These are phyloP conservation scores for Mesorhabditis belari DNA, from an alignment of 2,888 invertebrate species.

Conservation along the genomic window DNA sequence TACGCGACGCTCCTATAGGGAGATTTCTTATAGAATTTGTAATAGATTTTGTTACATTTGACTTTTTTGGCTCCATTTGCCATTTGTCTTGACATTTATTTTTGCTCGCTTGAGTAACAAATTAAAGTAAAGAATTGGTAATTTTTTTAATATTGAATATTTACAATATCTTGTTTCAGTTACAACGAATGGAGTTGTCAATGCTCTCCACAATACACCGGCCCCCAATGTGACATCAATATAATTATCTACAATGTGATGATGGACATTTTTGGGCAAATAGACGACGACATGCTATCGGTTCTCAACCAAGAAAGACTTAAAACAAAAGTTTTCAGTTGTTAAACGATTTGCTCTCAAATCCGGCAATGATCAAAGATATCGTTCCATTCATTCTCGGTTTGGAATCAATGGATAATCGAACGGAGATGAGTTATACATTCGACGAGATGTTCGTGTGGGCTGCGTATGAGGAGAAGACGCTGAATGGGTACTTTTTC, in stretches of 20 bases:
- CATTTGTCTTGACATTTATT: too few relatives aligned
- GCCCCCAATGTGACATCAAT: not conserved
- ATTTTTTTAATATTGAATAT: too few relatives aligned
- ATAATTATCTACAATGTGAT: not conserved
- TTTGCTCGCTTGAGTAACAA: too few relatives aligned
- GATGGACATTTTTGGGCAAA: not conserved
- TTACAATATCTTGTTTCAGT: not conserved
- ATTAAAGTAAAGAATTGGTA: too few relatives aligned
- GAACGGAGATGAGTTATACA: slow-evolving; percentile 25
- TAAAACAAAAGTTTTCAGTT: slow-evolving; percentile 12
- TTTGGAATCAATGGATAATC: slow-evolving; percentile 1
- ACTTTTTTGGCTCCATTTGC: too few relatives aligned
- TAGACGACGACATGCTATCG: not conserved
- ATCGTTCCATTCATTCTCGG: slow-evolving; percentile 32
- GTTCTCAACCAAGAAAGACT: not conserved
- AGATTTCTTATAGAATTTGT: too few relatives aligned
- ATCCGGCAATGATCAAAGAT: slow-evolving; percentile 28
- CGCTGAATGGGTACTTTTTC: slow-evolving; percentile 12
- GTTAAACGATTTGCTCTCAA: slow-evolving; percentile 20
- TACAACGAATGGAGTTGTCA: not conserved
- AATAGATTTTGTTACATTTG: too few relatives aligned
- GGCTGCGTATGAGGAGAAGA: slow-evolving; percentile 30
- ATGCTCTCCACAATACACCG: not conserved
- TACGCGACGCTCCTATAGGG: too few relatives aligned
- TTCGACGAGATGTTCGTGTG: slow-evolving; percentile 26